A percentile compares a stretch with the other conserved stretches of the same genome.
These are phyloP conservation scores for Seira musarum DNA, from an alignment of 2,888 invertebrate species.

Conservation along the genomic window DNA sequence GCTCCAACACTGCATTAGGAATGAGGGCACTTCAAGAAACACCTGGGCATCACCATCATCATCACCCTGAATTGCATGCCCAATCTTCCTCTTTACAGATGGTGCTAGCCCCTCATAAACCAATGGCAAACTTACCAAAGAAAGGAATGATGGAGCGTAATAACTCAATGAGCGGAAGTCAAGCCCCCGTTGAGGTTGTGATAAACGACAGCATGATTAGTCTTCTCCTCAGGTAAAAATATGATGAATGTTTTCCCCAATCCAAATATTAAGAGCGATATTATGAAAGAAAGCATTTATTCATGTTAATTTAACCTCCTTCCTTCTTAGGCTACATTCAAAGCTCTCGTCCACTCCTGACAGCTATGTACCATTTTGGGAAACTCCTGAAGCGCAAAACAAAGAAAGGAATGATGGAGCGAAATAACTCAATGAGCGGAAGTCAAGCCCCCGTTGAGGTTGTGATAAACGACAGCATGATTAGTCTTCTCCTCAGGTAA, in stretches of 20 bases:
- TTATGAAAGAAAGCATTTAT: too few species aligned
- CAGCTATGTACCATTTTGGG: slow-evolving; percentile 77
- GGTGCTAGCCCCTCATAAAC: slow-evolving; percentile 64
- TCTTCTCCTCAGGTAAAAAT: too few species aligned
- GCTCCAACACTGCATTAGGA: slow-evolving; percentile 26
- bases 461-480: slow-evolving; percentile 86
- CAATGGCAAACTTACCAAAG: slow-evolving; percentile 58
- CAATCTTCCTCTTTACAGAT: slow-evolving; percentile 56
- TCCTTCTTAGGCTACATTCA: slow-evolving; percentile 91
- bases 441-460: slow-evolving; percentile 73
- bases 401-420: slow-evolving; percentile 64
- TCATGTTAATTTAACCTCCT: too few species aligned
- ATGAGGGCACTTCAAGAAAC: slow-evolving; percentile 32
- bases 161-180: slow-evolving; percentile 55
- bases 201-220: slow-evolving; percentile 93
- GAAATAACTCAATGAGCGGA: slow-evolving; percentile 59
- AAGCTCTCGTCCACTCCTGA: slow-evolving; percentile 88
- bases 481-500: slow-evolving; percentile 91
- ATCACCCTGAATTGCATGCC: slow-evolving; percentile 1
- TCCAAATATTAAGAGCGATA: too few species aligned
- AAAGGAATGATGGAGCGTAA: slow-evolving; percentile 65
- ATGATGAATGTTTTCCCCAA: too few species aligned
- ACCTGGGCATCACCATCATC: background rate
- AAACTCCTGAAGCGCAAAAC: slow-evolving; percentile 61
- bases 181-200: slow-evolving; percentile 73